Evolutionary conservation across 1,140 invertebrate species (phyloP), one percentile per base, ranked within the genome.

Genomic region (Philopotamus ludificatus): DNA sequence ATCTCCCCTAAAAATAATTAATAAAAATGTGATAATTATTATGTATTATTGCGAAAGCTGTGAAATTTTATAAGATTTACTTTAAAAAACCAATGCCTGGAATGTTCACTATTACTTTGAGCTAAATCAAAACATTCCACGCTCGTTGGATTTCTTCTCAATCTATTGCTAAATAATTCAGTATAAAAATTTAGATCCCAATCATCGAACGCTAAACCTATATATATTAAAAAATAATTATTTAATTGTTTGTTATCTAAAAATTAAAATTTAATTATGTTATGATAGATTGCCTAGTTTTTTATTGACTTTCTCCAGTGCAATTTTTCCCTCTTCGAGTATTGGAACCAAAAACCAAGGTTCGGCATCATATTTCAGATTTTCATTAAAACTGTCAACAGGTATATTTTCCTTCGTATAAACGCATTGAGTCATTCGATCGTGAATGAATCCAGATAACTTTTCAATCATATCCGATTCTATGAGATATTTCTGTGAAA

Each of bases 51-150:
- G 34, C 20, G 20, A 55, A 39, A 28, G 18, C 18, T 18, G 3
- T 59, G 9, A 59, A 65, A 22, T 65, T n/a, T n/a, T n/a, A n/a
- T n/a, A n/a, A n/a, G n/a, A 23, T 9, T 68, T 72, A 81, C 79
- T 76, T 89, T 91, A 72, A 95, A 95, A 76, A 96, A 95, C 93
- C 93, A 95, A 80, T 96, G 93, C 4, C 93, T 81, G 60, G 92
- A 94, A 74, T 95, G 93, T 75, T 96, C 93, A 78, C 92, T 97
- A 75, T 99, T 99, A 15, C 94, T 97, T 78, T 99, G 97, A n/a
- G 97, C 96, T 51, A 98, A 84, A 82, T 99, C 97, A 82, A 98
- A 98, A 71, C 96, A 91, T 77, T 99, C 97, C 0, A 98, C 95
- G 76, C 92, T 97, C 0, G 96, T 99, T 12, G 97, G 96, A 82